Conservation (phyloP, 2,797 vertebrate genomes). For the Cossypha dichroa region DNA sequence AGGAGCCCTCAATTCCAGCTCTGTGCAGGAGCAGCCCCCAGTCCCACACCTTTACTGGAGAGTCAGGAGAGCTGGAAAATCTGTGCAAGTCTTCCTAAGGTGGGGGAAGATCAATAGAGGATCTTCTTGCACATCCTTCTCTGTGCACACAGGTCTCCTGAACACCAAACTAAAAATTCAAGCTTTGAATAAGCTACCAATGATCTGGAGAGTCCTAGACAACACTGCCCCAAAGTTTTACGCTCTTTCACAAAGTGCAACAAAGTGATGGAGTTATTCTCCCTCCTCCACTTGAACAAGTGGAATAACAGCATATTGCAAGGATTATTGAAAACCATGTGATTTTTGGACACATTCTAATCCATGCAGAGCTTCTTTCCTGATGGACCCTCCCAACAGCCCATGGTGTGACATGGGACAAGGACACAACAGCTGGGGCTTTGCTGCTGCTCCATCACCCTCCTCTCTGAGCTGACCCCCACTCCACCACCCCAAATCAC, state of each 20-base stretch:
- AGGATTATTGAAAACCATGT: background rate
- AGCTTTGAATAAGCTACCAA: background rate
- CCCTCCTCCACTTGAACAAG: background rate
- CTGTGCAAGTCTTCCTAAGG: background rate
- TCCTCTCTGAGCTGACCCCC: background rate
- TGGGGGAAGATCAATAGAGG: background rate
- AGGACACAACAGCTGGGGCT: background rate
- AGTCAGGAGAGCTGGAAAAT: background rate
- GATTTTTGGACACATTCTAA: background rate
- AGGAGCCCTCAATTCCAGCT: background rate
- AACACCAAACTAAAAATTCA: background rate
- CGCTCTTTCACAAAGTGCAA: background rate
- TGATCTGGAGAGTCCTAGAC: background rate
- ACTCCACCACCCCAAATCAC: background rate
- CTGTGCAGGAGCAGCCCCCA: background rate
- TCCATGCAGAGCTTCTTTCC: background rate
- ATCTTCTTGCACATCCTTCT: background rate
- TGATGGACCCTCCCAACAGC: rapidly evolving
- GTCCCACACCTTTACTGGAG: background rate
- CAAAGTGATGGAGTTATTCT: background rate
- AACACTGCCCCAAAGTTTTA: background rate
- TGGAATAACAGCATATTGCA: background rate
- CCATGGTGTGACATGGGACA: rapidly evolving
- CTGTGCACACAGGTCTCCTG: background rate
- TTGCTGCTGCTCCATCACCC: background rate